Evolutionary conservation across 2,113 vertebrate species (phyloP).

Genomic region (Platysteira castanea): DNA sequence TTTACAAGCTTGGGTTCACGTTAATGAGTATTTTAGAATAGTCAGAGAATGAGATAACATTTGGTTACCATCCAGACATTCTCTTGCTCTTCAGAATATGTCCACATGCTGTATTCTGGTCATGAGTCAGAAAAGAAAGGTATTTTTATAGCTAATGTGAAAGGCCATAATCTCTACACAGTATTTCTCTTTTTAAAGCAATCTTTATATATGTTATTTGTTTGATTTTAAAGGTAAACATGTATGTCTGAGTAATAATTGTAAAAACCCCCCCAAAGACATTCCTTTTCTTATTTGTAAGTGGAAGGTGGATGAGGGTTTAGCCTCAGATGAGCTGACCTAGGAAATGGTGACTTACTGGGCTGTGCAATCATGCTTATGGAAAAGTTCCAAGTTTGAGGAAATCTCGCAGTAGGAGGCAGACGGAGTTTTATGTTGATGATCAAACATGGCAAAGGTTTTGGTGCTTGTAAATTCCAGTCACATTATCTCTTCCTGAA

Average conservation of each 20-base stretch:
- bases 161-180: background rate
- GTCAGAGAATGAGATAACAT: conserved; percentile 29
- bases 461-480: conserved; percentile 43
- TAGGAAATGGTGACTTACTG: background rate
- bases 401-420: background rate
- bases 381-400: background rate
- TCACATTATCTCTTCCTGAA: conserved; percentile 22
- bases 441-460: conserved; percentile 40
- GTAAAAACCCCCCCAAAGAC: background rate
- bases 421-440: background rate
- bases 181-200: background rate
- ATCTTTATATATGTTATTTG: background rate
- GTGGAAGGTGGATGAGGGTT: background rate
- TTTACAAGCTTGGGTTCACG: background rate
- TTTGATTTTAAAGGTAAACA: background rate
- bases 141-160: background rate
- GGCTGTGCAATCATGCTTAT: background rate
- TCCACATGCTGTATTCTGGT: background rate
- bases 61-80: conserved; percentile 1
- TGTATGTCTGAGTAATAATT: background rate
- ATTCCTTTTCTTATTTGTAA: background rate
- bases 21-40: conserved; percentile 39
- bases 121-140: background rate
- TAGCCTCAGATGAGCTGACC: background rate
- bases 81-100: background rate